phyloP scores from a whole-genome alignment of 1,140 invertebrate species.

The Drosophila kanapiae region DNA sequence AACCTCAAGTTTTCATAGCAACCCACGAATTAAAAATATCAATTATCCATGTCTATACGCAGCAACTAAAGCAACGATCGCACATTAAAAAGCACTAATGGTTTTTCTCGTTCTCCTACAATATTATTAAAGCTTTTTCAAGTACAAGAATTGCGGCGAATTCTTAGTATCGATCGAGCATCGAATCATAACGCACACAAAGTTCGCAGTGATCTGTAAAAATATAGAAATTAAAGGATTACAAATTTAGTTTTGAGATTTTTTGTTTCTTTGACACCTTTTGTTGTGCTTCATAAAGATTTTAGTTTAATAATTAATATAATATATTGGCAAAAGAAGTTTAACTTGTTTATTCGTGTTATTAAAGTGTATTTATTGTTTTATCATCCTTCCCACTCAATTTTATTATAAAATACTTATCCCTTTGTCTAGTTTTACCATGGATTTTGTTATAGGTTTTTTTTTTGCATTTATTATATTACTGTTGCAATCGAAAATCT shows the following conservation, averaged over 20 bases:
- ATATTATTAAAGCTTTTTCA: slow-evolving; percentile 56
- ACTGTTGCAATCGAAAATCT: not conserved
- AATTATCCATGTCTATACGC: slow-evolving; percentile 27
- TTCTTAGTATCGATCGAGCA: slow-evolving; percentile 44
- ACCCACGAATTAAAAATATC: slow-evolving; percentile 14
- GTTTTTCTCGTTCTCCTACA: slow-evolving; percentile 19
- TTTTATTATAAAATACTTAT: too few relatives aligned
- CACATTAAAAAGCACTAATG: slow-evolving; percentile 39
- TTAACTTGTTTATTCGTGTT: not conserved
- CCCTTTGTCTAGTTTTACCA: not conserved
- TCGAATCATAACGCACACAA: slow-evolving; percentile 38
- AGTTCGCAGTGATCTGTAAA: slow-evolving; percentile 29
- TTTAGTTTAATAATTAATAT: too few relatives aligned
- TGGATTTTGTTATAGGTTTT: not conserved
- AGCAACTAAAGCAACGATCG: slow-evolving; percentile 27
- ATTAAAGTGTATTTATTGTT: not conserved
- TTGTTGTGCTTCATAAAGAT: not conserved
- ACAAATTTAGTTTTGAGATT: not conserved
- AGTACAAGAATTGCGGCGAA: slow-evolving; percentile 47
- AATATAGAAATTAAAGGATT: not conserved
- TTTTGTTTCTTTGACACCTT: not conserved
- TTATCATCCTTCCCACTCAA: not conserved
- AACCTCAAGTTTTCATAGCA: slow-evolving; percentile 6
- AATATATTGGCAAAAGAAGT: not conserved
- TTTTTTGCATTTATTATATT: not conserved